These are phyloP conservation scores for Salpingus planirostris DNA, from an alignment of 2,888 invertebrate species.

Conservation along the genomic window DNA sequence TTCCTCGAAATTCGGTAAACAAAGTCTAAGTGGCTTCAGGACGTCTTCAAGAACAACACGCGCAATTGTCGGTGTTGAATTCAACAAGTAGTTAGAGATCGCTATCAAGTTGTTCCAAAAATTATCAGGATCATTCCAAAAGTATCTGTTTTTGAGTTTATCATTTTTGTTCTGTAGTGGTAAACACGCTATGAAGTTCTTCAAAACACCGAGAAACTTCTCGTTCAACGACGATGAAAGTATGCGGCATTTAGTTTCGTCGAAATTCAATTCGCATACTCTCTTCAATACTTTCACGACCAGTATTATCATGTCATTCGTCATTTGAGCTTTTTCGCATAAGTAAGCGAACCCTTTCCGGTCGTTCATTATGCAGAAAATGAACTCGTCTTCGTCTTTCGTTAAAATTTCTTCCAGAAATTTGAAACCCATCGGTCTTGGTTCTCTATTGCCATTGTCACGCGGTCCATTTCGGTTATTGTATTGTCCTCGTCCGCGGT, in stretches of 20 bases:
- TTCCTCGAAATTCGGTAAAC: slow-evolving; percentile 19
- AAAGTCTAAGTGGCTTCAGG: neutral
- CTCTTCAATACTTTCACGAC: slow-evolving; percentile 42
- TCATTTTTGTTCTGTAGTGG: slow-evolving; percentile 11
- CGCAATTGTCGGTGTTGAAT: slow-evolving; percentile 6
- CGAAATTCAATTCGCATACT: slow-evolving; percentile 34
- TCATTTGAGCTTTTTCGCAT: too few relatives aligned
- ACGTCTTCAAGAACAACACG: neutral
- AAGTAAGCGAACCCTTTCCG: slow-evolving; percentile 44
- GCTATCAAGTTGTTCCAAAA: slow-evolving; percentile 23
- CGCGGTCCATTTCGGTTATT: too few relatives aligned
- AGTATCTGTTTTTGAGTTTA: slow-evolving; percentile 16
- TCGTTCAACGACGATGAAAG: slow-evolving; percentile 10
- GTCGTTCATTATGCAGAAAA: slow-evolving; percentile 1
- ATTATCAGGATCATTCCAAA: slow-evolving; percentile 20
- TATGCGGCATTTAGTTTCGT: slow-evolving; percentile 13
- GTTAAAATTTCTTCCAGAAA: slow-evolving; percentile 1
- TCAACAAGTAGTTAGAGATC: slow-evolving; percentile 27
- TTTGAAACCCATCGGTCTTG: slow-evolving; percentile 1
- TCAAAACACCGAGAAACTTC: too few relatives aligned
- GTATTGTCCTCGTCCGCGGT: too few relatives aligned
- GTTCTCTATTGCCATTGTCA: too few relatives aligned
- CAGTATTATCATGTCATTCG: slow-evolving; percentile 44
- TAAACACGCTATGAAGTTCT: slow-evolving; percentile 3
- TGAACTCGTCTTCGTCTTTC: slow-evolving; percentile 5